Percentiles rank a stretch among this genome's conserved stretches.
Evolutionary conservation across 2,797 vertebrate genomes (phyloP).

Genomic region (Ctenosaura bakeri): DNA sequence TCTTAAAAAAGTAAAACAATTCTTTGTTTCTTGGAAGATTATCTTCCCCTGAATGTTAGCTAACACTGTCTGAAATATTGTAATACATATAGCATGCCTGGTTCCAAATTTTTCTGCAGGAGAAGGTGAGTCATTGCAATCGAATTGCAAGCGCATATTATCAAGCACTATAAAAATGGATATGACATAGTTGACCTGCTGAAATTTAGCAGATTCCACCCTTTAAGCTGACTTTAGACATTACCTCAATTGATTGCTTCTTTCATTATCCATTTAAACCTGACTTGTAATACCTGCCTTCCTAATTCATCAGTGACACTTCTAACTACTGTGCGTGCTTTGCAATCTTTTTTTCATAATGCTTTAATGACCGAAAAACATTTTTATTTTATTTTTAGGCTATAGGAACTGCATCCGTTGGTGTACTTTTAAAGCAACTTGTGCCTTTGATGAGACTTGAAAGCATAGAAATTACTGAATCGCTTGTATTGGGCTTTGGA

Average conservation of each 20-base stretch:
- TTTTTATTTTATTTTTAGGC: conserved; percentile 83
- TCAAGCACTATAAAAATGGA: background rate
- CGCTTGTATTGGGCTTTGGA: conserved; percentile 95
- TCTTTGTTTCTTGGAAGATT: background rate
- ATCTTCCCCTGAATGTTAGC: background rate
- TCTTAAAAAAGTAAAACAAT: background rate
- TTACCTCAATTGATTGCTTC: background rate
- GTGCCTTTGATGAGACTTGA: conserved; percentile 98
- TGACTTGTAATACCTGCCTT: conserved; percentile 23
- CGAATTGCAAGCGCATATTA: background rate
- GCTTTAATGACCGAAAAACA: conserved; percentile 41
- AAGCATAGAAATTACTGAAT: conserved; percentile 98
- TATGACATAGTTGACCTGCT: background rate
- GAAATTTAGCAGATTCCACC: background rate
- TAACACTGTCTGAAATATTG: background rate
- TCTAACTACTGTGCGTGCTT: conserved; percentile 50
- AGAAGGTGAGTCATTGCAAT: background rate
- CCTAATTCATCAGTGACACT: conserved; percentile 27
- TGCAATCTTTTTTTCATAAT: conserved; percentile 46
- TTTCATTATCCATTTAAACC: conserved; percentile 48
- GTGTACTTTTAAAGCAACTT: conserved; percentile 94
- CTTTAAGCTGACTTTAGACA: background rate
- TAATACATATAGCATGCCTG: background rate
- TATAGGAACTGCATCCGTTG: conserved; percentile 96
- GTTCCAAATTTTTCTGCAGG: background rate